Evolutionary conservation across 2,888 invertebrate genomes (phyloP).

Genomic region (Synanthedon formicaeformis): DNA sequence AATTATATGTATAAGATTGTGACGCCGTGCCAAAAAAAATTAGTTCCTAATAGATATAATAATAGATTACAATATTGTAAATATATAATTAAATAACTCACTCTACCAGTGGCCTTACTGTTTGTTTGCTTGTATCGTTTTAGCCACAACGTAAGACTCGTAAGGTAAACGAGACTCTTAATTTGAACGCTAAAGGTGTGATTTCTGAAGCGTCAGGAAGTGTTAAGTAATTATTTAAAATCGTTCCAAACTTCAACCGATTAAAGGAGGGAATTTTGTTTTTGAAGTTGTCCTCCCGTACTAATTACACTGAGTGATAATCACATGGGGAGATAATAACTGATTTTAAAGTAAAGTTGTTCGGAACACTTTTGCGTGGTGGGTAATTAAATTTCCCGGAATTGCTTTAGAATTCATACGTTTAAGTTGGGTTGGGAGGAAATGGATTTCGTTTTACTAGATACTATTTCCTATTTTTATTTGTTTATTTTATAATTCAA

Average conservation of each 20-base stretch:
- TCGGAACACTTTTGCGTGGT: background rate
- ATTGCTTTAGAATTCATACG: too few relatives aligned
- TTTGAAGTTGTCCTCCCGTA: background rate
- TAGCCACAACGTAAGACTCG: conserved; percentile 5
- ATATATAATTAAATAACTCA: too few relatives aligned
- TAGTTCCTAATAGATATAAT: too few relatives aligned
- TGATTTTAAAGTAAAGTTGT: background rate
- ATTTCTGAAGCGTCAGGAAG: conserved; percentile 49
- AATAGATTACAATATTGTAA: too few relatives aligned
- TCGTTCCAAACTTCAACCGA: conserved; percentile 27
- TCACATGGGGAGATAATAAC: background rate
- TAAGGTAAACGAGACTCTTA: conserved; percentile 51
- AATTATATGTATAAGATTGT: too few relatives aligned
- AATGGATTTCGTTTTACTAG: too few relatives aligned
- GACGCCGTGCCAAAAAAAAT: too few relatives aligned
- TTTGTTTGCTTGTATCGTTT: background rate
- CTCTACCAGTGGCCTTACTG: too few relatives aligned
- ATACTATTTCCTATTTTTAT: too few relatives aligned
- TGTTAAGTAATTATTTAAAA: conserved; percentile 60
- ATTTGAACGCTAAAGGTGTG: conserved; percentile 61
- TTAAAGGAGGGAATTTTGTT: conserved; percentile 12
- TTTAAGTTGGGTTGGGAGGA: too few relatives aligned
- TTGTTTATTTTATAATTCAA: too few relatives aligned
- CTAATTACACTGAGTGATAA: background rate
- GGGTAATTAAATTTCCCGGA: background rate